Evolutionary conservation across 1,140 invertebrate genomes (phyloP).

Genomic region (Potamilus streckersoni): DNA sequence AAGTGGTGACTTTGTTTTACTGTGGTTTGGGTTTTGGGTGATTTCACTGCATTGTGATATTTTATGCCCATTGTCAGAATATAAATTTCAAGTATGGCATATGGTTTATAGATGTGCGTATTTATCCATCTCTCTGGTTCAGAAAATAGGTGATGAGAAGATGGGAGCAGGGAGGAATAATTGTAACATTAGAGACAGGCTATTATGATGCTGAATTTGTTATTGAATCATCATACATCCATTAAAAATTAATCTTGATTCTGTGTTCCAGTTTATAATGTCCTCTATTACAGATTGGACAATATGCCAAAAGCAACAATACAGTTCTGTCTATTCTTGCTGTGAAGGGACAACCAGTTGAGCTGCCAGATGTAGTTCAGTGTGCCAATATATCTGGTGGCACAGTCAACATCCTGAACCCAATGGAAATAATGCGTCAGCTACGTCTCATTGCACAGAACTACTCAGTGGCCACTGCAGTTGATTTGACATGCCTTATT

Average conservation of each 20-base stretch:
- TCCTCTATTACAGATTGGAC: slow-evolving; percentile 49
- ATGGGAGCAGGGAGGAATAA: not conserved
- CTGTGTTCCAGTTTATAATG: not conserved
- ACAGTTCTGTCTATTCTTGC: slow-evolving; percentile 57
- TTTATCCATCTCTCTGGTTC: not conserved
- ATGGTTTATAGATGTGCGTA: not conserved
- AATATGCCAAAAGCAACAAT: slow-evolving; percentile 53
- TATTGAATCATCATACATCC: not conserved
- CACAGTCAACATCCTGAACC: slow-evolving; percentile 56
- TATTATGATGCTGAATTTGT: not conserved
- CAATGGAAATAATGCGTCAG: slow-evolving; percentile 57
- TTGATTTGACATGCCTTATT: slow-evolving; percentile 49
- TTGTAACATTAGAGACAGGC: not conserved
- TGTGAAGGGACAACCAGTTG: slow-evolving; percentile 51
- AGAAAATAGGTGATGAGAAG: not conserved
- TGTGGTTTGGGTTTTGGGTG: no score
- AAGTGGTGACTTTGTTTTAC: no score
- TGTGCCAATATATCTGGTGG: slow-evolving; percentile 57
- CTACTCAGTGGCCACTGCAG: slow-evolving; percentile 55
- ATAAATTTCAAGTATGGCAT: no score
- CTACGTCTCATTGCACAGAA: slow-evolving; percentile 59
- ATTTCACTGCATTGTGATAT: no score
- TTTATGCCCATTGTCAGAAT: no score
- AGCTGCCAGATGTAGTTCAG: slow-evolving; percentile 44
- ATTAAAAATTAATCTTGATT: no score